Base-by-base conservation (phyloP, 2,797 vertebrate genomes). In the Limosa lapponica region DNA sequence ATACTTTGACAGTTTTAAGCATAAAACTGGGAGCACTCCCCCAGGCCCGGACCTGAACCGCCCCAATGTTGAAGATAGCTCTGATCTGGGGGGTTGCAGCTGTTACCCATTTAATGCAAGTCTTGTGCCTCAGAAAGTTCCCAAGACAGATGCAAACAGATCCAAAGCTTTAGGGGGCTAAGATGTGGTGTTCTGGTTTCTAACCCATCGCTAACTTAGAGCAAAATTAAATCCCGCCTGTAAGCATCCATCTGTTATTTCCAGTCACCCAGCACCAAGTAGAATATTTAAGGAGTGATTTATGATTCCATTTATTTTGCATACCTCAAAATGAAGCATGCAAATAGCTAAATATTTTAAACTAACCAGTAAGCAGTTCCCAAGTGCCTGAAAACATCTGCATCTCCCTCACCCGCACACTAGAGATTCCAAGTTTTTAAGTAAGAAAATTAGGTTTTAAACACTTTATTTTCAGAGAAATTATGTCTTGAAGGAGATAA, bases 171-270 rank as follows among this genome's bases (percentile, higher is more conserved):
- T 41, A 65, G 52, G 41, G 64, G n/a, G 17, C 54, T 93, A 36
- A 70, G 66, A 71, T 83, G 37, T 59, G 23, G 46, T 58, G 5
- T 65, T 61, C 67, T 69, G 51, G 75, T 96, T 96, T 71, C 94
- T 80, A 91, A 94, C 77, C 88, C 83, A 75, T 34, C 10, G 25
- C 75, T 89, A 69, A 88, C 61, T 93, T 44, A 19, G 41, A 89
- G 43, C 19, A 74, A 87, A 91, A 96, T 95, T 96, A 96, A 93
- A 96, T 96, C 92, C 90, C n/a, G 5, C 75, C 90, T 82, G 65
- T 95, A 95, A 82, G 94, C 90, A 91, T 94, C 92, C 96, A 97
- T 96, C 95, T 97, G 96, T 96, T 97, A 96, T 91, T 96, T 97
- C 90, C 91, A 86, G 64, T 90, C 90, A 91, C 92, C 93, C 89